phyloP scores from a whole-genome alignment of 2,797 vertebrate species.

The Eulemur rubriventer region DNA sequence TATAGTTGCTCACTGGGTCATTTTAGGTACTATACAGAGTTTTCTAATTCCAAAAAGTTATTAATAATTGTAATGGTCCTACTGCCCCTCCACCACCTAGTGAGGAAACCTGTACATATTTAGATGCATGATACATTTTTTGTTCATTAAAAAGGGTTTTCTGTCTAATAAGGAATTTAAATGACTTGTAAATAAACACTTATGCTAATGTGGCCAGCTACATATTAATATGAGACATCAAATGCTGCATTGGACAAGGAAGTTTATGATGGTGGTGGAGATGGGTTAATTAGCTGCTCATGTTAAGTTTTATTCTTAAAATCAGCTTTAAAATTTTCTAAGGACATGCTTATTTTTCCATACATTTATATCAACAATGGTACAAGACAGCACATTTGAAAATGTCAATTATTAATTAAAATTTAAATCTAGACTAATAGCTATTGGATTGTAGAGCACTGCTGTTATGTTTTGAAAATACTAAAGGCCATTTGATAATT shows the following conservation, averaged over 20 bases:
- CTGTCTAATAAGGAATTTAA: not conserved
- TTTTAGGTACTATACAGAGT: not conserved
- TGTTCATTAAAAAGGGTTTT: not conserved
- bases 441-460: not conserved
- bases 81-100: accelerated
- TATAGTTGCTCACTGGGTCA: not conserved
- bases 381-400: not conserved
- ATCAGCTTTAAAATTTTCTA: not conserved
- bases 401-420: conserved; percentile 54
- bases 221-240: not conserved
- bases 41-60: not conserved
- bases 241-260: not conserved
- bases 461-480: conserved; percentile 33
- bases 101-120: not conserved
- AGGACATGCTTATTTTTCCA: not conserved
- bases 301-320: conserved; percentile 30
- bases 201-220: not conserved
- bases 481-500: not conserved
- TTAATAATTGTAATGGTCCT: not conserved
- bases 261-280: not conserved
- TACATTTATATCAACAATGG: not conserved
- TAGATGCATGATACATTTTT: not conserved
- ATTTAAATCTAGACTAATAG: conserved; percentile 14
- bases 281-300: not conserved
- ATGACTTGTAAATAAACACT: not conserved